These are phyloP conservation scores for Drosophila trichaetosa DNA, from an alignment of 2,888 invertebrate species.

Conservation along the genomic window DNA sequence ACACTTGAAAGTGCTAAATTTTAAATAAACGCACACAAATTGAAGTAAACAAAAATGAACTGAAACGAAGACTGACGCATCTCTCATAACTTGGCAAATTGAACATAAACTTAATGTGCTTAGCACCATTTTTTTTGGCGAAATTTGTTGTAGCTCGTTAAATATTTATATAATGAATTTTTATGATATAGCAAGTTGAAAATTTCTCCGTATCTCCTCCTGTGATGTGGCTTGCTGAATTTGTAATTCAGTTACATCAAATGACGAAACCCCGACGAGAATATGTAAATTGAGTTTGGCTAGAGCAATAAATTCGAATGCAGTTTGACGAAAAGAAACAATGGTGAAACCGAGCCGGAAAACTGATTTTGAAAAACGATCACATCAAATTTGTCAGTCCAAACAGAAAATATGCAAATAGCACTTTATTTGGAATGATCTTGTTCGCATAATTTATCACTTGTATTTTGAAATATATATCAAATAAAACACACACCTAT, in stretches of 20 bases:
- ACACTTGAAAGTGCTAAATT: conserved; percentile 41
- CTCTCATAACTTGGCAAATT: conserved; percentile 9
- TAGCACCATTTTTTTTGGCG: conserved; percentile 50
- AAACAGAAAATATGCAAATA: conserved; percentile 40
- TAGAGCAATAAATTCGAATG: conserved; percentile 38
- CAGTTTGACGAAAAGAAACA: conserved; percentile 19
- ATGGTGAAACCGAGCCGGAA: conserved; percentile 68
- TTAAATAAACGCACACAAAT: conserved; percentile 43
- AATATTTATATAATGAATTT: conserved; percentile 49
- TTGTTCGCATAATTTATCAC: conserved; percentile 28
- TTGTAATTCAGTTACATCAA: conserved; percentile 41
- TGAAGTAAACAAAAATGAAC: conserved; percentile 25
- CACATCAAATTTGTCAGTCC: conserved; percentile 14
- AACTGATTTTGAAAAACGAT: conserved; percentile 30
- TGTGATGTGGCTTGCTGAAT: conserved; percentile 10
- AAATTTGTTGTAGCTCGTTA: conserved; percentile 43
- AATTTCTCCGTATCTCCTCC: conserved; percentile 39
- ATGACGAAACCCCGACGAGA: conserved; percentile 14
- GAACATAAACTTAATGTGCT: conserved; percentile 37
- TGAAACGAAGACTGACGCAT: background rate
- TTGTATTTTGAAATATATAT: conserved; percentile 26
- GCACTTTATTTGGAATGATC: conserved; percentile 5
- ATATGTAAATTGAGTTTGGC: conserved; percentile 44
- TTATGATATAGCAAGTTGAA: conserved; percentile 4
- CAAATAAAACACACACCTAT: background rate